A percentile compares a stretch with the other conserved stretches of the same genome.
phyloP scores from a whole-genome alignment of 2,113 vertebrate species.

The Nyctibius bracteatus region DNA sequence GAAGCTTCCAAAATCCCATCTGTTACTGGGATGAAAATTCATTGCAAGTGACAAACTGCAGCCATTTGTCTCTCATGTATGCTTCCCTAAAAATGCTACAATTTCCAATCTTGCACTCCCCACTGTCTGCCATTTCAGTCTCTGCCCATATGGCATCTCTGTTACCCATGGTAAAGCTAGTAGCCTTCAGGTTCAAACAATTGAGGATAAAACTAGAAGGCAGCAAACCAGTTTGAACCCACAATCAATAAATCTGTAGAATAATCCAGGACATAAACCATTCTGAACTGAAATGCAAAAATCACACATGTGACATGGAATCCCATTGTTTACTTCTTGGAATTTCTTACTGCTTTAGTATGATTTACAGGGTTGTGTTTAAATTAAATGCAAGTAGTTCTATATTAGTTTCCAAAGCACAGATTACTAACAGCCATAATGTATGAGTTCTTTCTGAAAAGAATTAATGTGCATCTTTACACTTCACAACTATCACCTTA shows the following conservation, averaged over 20 bases:
- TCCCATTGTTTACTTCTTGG: background rate
- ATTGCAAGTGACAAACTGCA: background rate
- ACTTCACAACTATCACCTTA: background rate
- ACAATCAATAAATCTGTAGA: accelerated
- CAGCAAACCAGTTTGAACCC: background rate
- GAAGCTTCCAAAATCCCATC: background rate
- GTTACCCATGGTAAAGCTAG: too few species aligned
- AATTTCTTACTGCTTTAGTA: background rate
- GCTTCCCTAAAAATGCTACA: background rate
- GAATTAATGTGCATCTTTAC: background rate
- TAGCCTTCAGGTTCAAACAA: background rate
- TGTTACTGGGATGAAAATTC: background rate
- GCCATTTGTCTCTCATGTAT: background rate
- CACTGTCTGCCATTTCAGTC: background rate
- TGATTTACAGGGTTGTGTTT: background rate
- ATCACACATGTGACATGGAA: background rate
- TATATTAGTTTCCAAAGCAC: background rate
- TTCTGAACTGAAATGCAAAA: background rate
- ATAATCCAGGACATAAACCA: background rate
- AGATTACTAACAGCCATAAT: background rate
- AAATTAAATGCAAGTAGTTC: background rate
- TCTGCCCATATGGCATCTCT: background rate
- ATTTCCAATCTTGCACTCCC: background rate
- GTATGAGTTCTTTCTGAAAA: accelerated
- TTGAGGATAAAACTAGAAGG: background rate